Base-by-base conservation (phyloP, 2,888 invertebrate species). In the Chymomyza procnemis region DNA sequence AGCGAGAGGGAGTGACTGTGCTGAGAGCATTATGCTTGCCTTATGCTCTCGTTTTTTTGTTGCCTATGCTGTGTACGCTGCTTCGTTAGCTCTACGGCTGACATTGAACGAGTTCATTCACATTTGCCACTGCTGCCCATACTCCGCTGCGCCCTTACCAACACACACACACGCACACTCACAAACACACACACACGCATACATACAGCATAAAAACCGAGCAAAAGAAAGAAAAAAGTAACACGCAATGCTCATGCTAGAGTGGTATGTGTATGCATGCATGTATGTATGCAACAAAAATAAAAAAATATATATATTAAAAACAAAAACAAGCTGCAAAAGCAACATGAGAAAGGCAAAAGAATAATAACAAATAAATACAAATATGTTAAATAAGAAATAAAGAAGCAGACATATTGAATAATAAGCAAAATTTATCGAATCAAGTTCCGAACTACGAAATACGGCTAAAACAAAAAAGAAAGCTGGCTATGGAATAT, bases 91-190 rank as follows among this genome's bases (percentile, higher is more conserved):
- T 58, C 22, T 50, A 18, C 50, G 16, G 80, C 88, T 90, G 90
- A 90, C 91, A 91, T 91, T 91, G 91, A 91, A 91, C 89, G 90
- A 90, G 90, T 91, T 91, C 90, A 91, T 91, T 91, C 91, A 90
- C 90, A 86, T 87, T 87, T 78, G 79, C 85, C 80, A 85, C 88
- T 87, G 85, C 85, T 86, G 21, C 54, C 19, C 50, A 18, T 62
- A 75, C 70, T 66, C 47, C 41, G 41, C 47, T 64, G 63, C 65
- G 48, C 46, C 41, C 21, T 41, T 41, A 41, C 34, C 34, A 52
- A 52, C 3, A 5, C 12, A 52, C 19, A n/a, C 65, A 67, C 68
- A 47, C 64, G 60, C 59, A 57, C 64, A 57, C 63, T 52, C 75
- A 62, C 72, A 74, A 73, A 55, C 85, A 86, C 82, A 56, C 71